These are phyloP conservation scores for Chaetorhynchus papuensis DNA, from an alignment of 2,113 vertebrate genomes.

Conservation along the genomic window DNA sequence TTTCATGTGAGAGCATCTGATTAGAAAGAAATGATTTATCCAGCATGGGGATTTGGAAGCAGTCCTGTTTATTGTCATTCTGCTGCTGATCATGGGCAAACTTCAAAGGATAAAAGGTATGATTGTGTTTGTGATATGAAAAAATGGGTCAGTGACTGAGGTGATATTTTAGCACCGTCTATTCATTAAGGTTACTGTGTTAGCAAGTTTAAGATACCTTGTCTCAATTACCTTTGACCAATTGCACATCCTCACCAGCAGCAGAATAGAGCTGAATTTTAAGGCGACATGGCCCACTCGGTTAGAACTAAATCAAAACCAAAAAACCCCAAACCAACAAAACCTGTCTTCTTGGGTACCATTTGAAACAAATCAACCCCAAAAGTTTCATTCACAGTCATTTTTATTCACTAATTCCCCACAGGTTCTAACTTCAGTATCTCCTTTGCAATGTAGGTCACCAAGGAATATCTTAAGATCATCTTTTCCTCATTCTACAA, in stretches of 20 bases:
- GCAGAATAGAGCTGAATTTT: background rate
- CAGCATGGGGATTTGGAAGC: background rate
- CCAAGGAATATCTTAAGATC: background rate
- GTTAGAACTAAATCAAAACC: background rate
- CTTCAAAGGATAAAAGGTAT: background rate
- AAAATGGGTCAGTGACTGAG: background rate
- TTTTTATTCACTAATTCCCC: background rate
- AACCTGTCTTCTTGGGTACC: accelerated
- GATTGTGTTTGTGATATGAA: background rate
- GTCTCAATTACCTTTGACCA: background rate
- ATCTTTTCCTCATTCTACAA: background rate
- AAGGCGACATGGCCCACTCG: background rate
- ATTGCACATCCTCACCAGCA: background rate
- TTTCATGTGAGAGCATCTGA: constrained; percentile 5
- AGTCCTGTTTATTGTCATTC: background rate
- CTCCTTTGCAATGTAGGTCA: background rate
- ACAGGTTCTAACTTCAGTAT: background rate
- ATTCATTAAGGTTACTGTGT: background rate
- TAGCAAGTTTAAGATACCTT: background rate
- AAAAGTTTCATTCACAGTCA: background rate
- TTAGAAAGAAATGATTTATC: background rate
- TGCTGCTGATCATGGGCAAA: background rate
- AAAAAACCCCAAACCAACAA: accelerated
- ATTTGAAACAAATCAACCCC: background rate
- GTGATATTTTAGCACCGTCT: background rate